Conservation (phyloP, 2,888 invertebrate genomes). For the Caenorhabditis sulstoni region DNA sequence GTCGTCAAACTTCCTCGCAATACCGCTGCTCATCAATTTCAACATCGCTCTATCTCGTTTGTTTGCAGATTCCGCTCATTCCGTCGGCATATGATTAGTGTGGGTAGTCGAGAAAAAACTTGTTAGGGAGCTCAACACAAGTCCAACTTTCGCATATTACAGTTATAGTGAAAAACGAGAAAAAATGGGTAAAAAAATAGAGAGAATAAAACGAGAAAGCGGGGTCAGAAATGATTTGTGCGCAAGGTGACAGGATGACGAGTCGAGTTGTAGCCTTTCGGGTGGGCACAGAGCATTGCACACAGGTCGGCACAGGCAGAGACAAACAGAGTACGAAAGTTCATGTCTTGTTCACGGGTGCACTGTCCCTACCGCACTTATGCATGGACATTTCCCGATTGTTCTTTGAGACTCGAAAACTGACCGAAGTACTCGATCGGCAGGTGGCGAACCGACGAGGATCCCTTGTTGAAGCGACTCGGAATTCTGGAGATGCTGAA, state of each 20-base stretch:
- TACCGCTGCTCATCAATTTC: neutral
- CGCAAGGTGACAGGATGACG: constrained; percentile 34
- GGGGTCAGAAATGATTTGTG: constrained; percentile 12
- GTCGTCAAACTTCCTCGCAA: constrained; percentile 12
- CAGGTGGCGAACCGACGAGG: constrained; percentile 40
- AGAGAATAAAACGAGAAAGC: constrained; percentile 8
- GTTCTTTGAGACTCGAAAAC: constrained; percentile 24
- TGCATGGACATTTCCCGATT: neutral
- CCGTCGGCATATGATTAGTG: constrained; percentile 14
- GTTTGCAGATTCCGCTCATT: constrained; percentile 44
- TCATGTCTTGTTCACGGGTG: constrained; percentile 19
- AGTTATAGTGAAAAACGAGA: neutral
- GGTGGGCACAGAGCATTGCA: constrained; percentile 44
- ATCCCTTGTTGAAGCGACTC: constrained; percentile 35
- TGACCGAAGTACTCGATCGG: constrained; percentile 46
- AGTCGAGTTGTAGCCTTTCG: constrained; percentile 33
- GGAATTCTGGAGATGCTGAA: constrained; percentile 54
- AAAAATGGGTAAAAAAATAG: constrained; percentile 24
- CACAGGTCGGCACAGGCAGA: constrained; percentile 35
- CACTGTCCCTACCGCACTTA: neutral
- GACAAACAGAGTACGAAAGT: constrained; percentile 36
- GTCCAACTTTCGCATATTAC: neutral
- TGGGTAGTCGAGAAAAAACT: constrained; percentile 18
- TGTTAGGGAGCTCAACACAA: constrained; percentile 3
- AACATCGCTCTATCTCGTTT: constrained; percentile 13